A percentile compares a stretch with the other conserved stretches of the same genome.
Conservation (phyloP, 1,140 invertebrate species). For the Macrosteles quadrilineatus region DNA sequence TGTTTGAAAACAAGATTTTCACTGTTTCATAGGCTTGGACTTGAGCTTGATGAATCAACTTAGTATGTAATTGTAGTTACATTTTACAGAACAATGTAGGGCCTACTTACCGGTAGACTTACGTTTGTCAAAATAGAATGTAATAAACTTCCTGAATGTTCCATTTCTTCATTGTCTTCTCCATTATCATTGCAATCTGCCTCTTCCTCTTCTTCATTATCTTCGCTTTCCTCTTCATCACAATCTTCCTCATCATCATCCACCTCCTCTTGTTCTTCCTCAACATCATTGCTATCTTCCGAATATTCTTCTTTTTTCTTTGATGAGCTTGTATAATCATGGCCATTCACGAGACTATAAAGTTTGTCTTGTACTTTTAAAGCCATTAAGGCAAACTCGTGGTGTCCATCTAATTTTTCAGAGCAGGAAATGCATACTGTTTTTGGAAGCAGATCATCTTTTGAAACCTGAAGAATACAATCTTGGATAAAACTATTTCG, state of each 20-base stretch:
- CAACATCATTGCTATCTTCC: conserved; percentile 34
- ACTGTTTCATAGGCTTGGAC: no score
- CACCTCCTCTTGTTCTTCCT: conserved; percentile 10
- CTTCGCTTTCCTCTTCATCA: conserved; percentile 3
- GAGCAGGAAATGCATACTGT: conserved; percentile 57
- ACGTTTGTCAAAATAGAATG: conserved; percentile 60
- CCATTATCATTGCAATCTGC: conserved; percentile 39
- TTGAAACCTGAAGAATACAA: conserved; percentile 51
- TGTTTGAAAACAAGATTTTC: no score
- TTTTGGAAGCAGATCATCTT: conserved; percentile 58
- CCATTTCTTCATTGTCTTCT: conserved; percentile 45
- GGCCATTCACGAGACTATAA: conserved; percentile 25
- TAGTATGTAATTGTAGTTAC: no score
- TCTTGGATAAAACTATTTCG: no score
- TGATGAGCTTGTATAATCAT: not conserved
- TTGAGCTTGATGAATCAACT: no score
- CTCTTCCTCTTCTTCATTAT: conserved; percentile 38
- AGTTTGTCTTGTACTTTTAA: conserved; percentile 57
- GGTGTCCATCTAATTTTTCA: conserved; percentile 57
- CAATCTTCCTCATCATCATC: not conserved
- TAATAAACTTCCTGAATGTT: conserved; percentile 51
- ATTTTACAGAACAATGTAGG: no score
- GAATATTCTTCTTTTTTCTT: conserved; percentile 44
- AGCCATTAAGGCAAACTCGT: conserved; percentile 60
- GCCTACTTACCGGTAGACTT: no score